Evolutionary conservation across 2,113 vertebrate genomes (phyloP).

Genomic region (Rhagologus leucostigma): DNA sequence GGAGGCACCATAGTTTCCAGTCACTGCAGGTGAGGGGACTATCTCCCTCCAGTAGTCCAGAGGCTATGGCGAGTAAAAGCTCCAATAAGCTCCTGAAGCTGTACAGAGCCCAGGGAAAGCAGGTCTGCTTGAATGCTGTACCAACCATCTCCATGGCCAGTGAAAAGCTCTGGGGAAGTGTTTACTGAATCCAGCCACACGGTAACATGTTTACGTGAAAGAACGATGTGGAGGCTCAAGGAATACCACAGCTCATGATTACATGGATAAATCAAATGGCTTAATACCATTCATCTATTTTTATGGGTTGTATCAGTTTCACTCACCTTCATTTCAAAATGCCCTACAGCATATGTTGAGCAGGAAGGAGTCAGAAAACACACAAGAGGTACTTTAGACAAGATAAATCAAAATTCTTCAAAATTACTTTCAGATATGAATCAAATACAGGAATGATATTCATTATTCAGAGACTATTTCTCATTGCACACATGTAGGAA

Average conservation of each 20-base stretch:
- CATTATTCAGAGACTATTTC: background rate
- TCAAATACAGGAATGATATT: background rate
- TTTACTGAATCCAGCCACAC: background rate
- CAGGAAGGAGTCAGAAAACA: constrained; percentile 25
- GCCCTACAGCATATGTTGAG: background rate
- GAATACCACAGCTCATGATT: background rate
- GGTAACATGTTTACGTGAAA: background rate
- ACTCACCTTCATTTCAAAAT: constrained; percentile 17
- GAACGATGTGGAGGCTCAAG: background rate
- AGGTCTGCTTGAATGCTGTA: background rate
- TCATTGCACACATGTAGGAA: background rate
- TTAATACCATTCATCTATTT: constrained; percentile 42
- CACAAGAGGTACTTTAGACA: background rate
- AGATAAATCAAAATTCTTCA: background rate
- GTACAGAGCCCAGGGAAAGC: background rate
- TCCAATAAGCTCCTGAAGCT: background rate
- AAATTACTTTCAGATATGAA: background rate
- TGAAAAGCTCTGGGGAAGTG: background rate
- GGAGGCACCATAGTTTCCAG: background rate
- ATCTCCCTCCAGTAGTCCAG: background rate
- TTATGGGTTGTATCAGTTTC: constrained; percentile 36
- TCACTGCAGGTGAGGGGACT: background rate
- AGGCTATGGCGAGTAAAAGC: background rate
- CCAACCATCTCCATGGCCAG: background rate
- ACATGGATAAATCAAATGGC: constrained; percentile 4